Base-by-base conservation (phyloP, 2,797 vertebrate species). In the Propithecus deckenii region DNA sequence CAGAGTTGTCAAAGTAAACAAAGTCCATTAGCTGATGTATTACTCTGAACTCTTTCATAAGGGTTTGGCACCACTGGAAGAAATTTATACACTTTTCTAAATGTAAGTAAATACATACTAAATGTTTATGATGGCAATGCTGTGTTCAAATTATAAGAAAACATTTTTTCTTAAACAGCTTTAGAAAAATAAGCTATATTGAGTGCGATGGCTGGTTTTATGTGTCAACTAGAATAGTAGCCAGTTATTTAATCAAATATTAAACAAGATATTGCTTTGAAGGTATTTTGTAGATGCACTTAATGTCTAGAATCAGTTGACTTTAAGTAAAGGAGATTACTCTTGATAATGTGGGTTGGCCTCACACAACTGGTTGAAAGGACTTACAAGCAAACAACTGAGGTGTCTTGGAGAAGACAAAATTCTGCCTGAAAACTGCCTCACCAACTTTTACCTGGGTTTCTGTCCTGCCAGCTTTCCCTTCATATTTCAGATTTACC, bases 1-100 rank as follows among this genome's bases (percentile, higher is more conserved):
- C 69, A 80, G 38, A 72, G 4, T 87, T 92, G 35, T 96, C 92
- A 94, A 91, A 94, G 87, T 78, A 78, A 91, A 92, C 78, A 69
- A 75, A 85, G 50, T 55, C 38, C 85, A 75, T 96, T 96, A 78
- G 30, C 9, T 48, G 46, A 87, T 86, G 1, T 79, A 87, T 55
- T 86, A 10, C n/a, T 74, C 32, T 86, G 38, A 14, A 59, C 35
- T 94, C 65, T 94, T 96, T 88, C 63, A 81, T 71, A 97, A 92
- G 84, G 86, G 32, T 38, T 91, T 97, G 89, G 22, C 86, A 41
- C 38, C 65, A 12, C 9, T 93, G 28, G 43, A 87, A 89, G 41
- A 95, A 91, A 94, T 50, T n/a, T 67, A 63, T 7, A 12, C 81
- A 32, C n/a, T 90, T 81, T 72, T 80, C 25, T 89, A 75, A 78